Percentiles rank a stretch among this genome's conserved stretches.
Conservation (phyloP, 2,113 vertebrate genomes). For the Daphoenositta chrysoptera region DNA sequence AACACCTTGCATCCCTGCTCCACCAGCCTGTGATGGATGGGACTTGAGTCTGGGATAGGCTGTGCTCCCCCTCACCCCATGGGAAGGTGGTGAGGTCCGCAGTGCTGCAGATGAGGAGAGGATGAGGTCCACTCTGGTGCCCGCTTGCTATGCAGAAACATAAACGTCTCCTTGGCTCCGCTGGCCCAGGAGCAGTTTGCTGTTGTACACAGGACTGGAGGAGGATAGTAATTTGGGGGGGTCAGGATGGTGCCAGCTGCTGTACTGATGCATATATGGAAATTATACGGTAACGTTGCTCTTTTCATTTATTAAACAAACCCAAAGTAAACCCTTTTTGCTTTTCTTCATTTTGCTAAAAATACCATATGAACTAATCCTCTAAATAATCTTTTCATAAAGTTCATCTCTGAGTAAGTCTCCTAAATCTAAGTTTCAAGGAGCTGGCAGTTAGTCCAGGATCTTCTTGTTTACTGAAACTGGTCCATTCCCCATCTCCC, state of each 20-base stretch:
- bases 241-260: background rate
- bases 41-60: background rate
- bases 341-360: constrained; percentile 35
- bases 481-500: background rate
- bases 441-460: background rate
- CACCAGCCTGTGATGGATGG: background rate
- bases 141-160: background rate
- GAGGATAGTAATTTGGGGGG: background rate
- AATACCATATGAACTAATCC: background rate
- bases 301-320: constrained; percentile 20
- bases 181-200: background rate
- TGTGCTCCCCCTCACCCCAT: accelerated
- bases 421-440: background rate
- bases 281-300: background rate
- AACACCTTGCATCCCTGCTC: background rate
- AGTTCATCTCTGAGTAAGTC: background rate
- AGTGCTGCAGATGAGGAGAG: background rate
- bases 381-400: background rate
- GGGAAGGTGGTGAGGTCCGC: background rate
- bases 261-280: background rate
- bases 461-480: background rate
- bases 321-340: background rate
- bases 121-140: background rate
- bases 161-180: accelerated
- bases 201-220: background rate